Percentiles rank a stretch among this genome's conserved stretches.
Conservation (phyloP, 2,113 vertebrate species). For the Hiodon tergisus region DNA sequence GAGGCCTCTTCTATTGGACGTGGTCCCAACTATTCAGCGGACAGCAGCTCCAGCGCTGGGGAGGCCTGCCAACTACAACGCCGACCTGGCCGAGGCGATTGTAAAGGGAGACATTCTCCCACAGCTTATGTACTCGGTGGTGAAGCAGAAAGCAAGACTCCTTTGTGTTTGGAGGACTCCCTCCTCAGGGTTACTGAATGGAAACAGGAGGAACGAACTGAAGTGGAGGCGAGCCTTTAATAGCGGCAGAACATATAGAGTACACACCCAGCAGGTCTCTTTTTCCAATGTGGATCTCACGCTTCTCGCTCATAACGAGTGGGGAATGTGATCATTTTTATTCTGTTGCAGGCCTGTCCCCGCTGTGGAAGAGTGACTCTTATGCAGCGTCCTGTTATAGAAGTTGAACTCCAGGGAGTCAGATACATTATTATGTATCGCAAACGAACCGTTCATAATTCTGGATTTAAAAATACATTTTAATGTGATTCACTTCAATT, state of each 20-base stretch:
- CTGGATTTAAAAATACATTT: background rate
- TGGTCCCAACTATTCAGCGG: conserved; percentile 82
- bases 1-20: conserved; percentile 80
- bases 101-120: conserved; percentile 84
- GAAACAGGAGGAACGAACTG: background rate
- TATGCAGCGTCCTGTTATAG: background rate
- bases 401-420: background rate
- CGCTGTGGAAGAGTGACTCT: background rate
- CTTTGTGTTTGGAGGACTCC: background rate
- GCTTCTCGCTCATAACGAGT: background rate
- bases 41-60: conserved; percentile 81
- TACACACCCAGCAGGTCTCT: background rate
- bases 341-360: no score
- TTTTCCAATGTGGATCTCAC: background rate
- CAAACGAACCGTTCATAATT: background rate
- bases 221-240: background rate
- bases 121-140: conserved; percentile 74
- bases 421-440: background rate
- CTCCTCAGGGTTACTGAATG: background rate
- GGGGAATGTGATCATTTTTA: background rate
- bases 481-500: background rate
- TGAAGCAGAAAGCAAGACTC: conserved; percentile 78
- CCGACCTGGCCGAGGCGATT: conserved; percentile 79
- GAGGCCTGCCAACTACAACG: conserved; percentile 80
- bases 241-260: background rate